Evolutionary conservation across 2,113 vertebrate genomes (phyloP), one percentile per base, ranked within the genome.

Genomic region (Phalacrocorax brasilianus): DNA sequence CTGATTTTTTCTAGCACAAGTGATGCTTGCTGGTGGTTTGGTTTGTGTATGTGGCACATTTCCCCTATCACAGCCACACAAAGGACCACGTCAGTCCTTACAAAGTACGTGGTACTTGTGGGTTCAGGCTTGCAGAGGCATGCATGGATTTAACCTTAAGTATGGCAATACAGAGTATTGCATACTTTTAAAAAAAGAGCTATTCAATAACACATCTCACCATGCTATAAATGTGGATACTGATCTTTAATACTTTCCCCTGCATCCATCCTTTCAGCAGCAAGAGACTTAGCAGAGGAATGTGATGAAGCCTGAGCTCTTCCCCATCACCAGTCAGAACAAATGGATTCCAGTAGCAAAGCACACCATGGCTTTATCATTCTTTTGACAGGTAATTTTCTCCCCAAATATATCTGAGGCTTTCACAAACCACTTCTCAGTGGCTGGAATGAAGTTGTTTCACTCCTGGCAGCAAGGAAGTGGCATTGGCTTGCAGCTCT

Each of bases 301-400:
- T 1, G 2, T 16, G 67, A 75, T 11, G 11, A 65, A 92, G 65
- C 72, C 86, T 87, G 87, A 93, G 80, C 58, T 77, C 88, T 95
- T 97, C 88, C 81, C 66, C 85, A 59, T 89, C 91, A 87, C 93
- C 87, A 81, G 66, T 90, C 89, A 85, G 91, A 91, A 96, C 92
- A 95, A 97, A 97, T 97, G 88, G 71, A 65, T 87, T 91, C 93
- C 93, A 95, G 87, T 32, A 92, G 93, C 89, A 88, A 91, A 91
- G 71, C 63, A 82, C 89, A 70, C 63, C 0, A 0, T 86, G 95
- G 67, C 82, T 97, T 97, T 96, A 97, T 97, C 96, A 97, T 93
- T 65, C 75, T 80, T 92, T 67, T 97, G 97, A 97, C 96, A 97
- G 95, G 96, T 96, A 96, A 97, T 97, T 97, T 97, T 96, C 96